These are phyloP conservation scores for Calameuta filiformis DNA, from an alignment of 2,888 invertebrate species.

Conservation along the genomic window DNA sequence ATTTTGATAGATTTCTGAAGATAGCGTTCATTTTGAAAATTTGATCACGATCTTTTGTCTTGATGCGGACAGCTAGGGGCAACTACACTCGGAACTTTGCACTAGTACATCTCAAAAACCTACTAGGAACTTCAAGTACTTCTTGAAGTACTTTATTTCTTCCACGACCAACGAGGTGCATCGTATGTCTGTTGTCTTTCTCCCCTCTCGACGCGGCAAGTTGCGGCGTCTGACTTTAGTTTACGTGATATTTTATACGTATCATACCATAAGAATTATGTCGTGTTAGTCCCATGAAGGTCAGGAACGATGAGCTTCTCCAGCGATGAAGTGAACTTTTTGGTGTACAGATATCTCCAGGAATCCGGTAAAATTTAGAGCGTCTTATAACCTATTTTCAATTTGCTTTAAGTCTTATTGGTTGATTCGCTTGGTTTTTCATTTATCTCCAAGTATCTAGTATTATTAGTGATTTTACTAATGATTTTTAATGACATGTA, in stretches of 20 bases:
- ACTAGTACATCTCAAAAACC: background rate
- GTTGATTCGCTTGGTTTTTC: background rate
- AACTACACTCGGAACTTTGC: background rate
- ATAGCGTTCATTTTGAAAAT: constrained; percentile 22
- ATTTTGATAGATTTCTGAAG: constrained; percentile 24
- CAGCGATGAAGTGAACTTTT: constrained; percentile 98
- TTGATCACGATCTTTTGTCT: background rate
- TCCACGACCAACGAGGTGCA: background rate
- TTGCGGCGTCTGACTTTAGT: constrained; percentile 37
- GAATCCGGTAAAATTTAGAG: constrained; percentile 86
- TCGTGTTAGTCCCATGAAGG: constrained; percentile 41
- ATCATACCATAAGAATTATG: constrained; percentile 40
- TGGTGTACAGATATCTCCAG: constrained; percentile 97
- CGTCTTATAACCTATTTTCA: constrained; percentile 34
- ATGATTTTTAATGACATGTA: background rate
- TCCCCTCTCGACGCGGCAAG: constrained; percentile 41
- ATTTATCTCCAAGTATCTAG: background rate
- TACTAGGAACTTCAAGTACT: background rate
- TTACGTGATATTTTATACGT: constrained; percentile 19
- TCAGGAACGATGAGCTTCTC: constrained; percentile 89
- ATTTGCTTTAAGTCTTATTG: background rate
- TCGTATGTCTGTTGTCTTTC: constrained; percentile 4
- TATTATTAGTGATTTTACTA: background rate
- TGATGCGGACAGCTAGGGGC: background rate
- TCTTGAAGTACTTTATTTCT: background rate